Conservation (phyloP, 2,113 vertebrate genomes). For the Athene cunicularia region DNA sequence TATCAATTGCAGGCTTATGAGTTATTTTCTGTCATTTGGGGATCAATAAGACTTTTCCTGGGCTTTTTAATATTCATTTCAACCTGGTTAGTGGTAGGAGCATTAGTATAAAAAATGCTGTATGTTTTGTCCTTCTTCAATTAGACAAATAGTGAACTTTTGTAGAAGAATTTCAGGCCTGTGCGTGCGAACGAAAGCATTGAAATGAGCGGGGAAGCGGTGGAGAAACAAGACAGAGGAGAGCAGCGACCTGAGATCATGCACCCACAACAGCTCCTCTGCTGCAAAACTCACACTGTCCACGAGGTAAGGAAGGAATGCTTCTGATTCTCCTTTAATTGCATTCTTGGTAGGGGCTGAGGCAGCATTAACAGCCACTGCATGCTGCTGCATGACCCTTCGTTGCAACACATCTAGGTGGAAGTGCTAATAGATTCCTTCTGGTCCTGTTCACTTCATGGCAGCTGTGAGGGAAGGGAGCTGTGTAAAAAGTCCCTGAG, state of each 20-base stretch:
- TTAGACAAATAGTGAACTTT: neutral
- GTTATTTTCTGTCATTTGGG: neutral
- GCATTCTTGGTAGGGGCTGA: conserved; percentile 10
- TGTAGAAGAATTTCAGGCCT: neutral
- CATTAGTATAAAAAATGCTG: fast-evolving
- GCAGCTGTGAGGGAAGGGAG: neutral
- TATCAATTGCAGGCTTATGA: fast-evolving
- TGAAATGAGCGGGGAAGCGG: fast-evolving
- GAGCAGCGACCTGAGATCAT: neutral
- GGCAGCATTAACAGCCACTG: neutral
- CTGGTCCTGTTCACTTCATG: neutral
- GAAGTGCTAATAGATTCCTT: conserved; percentile 41
- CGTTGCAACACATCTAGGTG: conserved; percentile 24
- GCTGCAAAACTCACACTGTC: neutral
- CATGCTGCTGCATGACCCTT: conserved; percentile 40
- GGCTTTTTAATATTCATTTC: neutral
- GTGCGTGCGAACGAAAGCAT: fast-evolving
- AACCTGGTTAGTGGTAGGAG: neutral
- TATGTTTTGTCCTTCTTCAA: neutral
- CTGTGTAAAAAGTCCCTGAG: neutral
- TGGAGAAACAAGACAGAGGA: neutral
- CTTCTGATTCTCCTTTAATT: conserved; percentile 22
- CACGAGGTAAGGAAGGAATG: neutral
- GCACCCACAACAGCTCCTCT: neutral
- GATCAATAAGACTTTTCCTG: neutral